Conservation (phyloP, 2,797 vertebrate species). For the Dryobates pubescens region DNA sequence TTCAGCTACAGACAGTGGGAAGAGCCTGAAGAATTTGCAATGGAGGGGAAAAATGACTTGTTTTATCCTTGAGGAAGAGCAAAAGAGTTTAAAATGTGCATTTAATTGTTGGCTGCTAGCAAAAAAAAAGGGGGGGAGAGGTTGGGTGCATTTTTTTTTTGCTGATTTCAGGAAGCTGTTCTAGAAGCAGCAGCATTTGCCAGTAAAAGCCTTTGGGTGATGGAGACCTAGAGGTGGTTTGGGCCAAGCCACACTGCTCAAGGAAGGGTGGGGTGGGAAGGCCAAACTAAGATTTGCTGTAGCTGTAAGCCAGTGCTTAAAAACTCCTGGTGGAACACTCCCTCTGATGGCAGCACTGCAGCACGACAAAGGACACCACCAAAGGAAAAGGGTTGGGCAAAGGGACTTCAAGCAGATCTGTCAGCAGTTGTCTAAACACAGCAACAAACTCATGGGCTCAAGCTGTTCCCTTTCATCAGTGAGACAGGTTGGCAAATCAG, state of each 20-base stretch:
- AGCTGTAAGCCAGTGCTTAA: background rate
- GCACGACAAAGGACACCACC: background rate
- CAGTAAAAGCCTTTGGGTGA: background rate
- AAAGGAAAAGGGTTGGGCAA: background rate
- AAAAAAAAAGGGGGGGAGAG: background rate
- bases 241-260: too few relatives aligned
- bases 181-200: background rate
- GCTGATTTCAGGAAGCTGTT: background rate
- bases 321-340: constrained; percentile 28
- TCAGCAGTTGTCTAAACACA: constrained; percentile 29
- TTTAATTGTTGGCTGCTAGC: background rate
- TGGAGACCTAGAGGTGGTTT: background rate
- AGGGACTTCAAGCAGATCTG: background rate
- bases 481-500: background rate
- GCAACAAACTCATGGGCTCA: constrained; percentile 59
- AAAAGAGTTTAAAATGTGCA: fast-evolving
- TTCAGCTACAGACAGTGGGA: background rate
- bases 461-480: background rate
- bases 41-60: background rate
- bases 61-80: background rate
- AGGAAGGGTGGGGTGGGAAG: too few relatives aligned
- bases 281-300: background rate
- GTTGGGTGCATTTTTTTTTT: background rate
- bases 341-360: constrained; percentile 65
- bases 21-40: background rate